Base-by-base conservation (phyloP, 2,113 vertebrate species). In the Pholis gunnellus region DNA sequence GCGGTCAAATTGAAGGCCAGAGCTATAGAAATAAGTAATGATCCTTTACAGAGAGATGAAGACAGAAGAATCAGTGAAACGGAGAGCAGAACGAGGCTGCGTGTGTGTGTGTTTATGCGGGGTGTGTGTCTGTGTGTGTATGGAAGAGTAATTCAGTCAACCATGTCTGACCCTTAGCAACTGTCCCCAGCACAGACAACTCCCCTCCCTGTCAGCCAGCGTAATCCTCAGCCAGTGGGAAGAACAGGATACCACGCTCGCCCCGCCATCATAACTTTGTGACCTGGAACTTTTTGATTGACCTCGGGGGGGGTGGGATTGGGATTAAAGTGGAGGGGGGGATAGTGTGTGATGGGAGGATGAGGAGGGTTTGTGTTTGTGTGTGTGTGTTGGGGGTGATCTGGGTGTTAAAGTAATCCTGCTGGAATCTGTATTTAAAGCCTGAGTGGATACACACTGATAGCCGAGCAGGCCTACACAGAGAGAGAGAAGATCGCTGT, bases 221-320 rank as follows among this genome's bases (percentile, higher is more conserved):
- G 79, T 87, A 81, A 82, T 84, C 79, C 71, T 88, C 85, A 87
- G 82, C 90, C 72, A 6, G 66, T 67, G 83, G 82, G 78, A 67
- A 69, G 34, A 82, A 48, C 27, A 36, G 63, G 52, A 73, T 64
- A 48, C 56, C 63, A 48, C 0, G 9, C 48, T 83, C 70, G 9
- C 3, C 72, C 29, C 67, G 1, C 57, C 69, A 0, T 81, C 83
- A 84, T 72, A 67, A 88, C 82, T 83, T 86, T 77, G 56, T 81
- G 81, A 89, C 78, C 85, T 82, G 87, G 83, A 91, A 90, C 82
- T 75, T 91, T 91, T 83, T 78, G 82, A 88, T 87, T 88, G 75
- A 88, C 83, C 92, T 75, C 56, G 20, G 52, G 59, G 54, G 31
- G 52, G 54, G 46, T 74, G 78, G 71, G 57, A 84, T 78, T 73